Base-by-base conservation (phyloP, 2,888 invertebrate species). In the Polydrusus tereticollis region DNA sequence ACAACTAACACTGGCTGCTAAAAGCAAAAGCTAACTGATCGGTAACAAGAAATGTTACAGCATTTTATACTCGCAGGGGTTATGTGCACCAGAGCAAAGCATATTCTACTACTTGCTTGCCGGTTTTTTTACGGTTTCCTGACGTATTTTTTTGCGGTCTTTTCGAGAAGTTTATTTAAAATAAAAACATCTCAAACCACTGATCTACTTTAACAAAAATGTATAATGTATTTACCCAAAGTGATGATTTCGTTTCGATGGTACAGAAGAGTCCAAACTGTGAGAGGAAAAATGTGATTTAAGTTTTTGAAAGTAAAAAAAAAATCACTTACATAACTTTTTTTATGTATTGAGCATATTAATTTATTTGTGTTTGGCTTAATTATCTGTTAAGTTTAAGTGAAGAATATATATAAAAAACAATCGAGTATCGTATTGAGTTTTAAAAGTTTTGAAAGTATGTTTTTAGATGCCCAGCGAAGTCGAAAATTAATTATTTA, bases 41-140 rank as follows among this genome's bases (percentile, higher is more conserved):
- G 67, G 52, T 41, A 55, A 72, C 72, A 72, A 72, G 72, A 72
- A 72, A 72, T 67, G 72, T 67, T 63, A 72, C 66, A 67, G 62
- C 67, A 72, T 72, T 72, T 72, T 72, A 72, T 72, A 72, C 67
- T 67, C 72, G 72, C 72, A 66, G 62, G 69, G 72, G 67, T 72
- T 72, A 66, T 72, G 72, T 72, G 66, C 72, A 72, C 33, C 72
- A 72, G 72, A 72, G 72, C 72, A 72, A 36, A 57, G 71, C 71
- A 71, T 55, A 71, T 60, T 66, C 70, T 60, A 57, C 57, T 57
- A 57, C 33, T 43, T 66, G 33, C 41, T 64, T 50, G 50, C 52
- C 26, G 50, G n/a, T 64, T 64, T 64, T 47, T 60, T 52, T 64
- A 52, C 52, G 50, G 50, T 64, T 64, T 64, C 38, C 63, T 38